These are phyloP conservation scores for Nestor notabilis DNA, from an alignment of 2,113 vertebrate genomes.

Conservation along the genomic window DNA sequence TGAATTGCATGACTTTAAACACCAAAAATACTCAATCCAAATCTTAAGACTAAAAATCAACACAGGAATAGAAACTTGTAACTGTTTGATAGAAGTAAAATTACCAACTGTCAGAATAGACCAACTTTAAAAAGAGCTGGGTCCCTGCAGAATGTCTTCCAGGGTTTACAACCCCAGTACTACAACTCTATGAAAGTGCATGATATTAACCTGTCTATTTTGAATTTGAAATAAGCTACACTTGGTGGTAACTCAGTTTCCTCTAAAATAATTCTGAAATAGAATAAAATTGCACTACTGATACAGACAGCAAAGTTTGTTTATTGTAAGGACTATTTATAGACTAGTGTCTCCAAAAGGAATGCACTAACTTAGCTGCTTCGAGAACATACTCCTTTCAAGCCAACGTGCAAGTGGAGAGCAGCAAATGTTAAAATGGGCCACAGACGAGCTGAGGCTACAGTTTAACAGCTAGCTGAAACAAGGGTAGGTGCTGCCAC, in stretches of 20 bases:
- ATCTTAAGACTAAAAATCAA: neutral
- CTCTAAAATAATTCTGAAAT: neutral
- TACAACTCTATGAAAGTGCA: neutral
- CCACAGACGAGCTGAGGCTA: neutral
- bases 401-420: neutral
- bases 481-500: neutral
- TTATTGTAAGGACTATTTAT: constrained; percentile 56
- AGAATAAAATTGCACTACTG: neutral
- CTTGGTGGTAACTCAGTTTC: neutral
- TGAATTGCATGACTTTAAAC: neutral
- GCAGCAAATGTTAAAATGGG: neutral
- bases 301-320: neutral
- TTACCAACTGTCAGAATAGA: neutral
- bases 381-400: constrained; percentile 41
- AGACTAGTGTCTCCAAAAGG: constrained; percentile 22
- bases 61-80: neutral
- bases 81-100: neutral
- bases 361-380: constrained; percentile 32
- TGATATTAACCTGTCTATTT: neutral
- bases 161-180: neutral
- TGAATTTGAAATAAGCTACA: neutral
- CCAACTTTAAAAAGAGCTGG: neutral
- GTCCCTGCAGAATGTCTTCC: neutral
- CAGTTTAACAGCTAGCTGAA: neutral
- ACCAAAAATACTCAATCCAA: neutral